Evolutionary conservation across 2,113 vertebrate genomes (phyloP).

Genomic region (Antechinus stuartii): DNA sequence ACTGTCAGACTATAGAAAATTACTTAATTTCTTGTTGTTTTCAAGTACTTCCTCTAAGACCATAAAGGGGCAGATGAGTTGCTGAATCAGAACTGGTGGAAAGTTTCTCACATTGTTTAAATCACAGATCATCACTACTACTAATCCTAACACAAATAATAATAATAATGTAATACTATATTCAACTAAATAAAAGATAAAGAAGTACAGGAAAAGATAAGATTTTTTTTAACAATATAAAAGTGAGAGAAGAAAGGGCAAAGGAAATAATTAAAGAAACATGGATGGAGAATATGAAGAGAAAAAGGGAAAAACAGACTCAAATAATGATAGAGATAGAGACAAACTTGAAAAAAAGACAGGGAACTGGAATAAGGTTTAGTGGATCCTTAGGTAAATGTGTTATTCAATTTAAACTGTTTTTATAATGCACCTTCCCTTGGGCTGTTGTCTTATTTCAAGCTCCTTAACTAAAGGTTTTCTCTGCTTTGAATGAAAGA

Average conservation of each 20-base stretch:
- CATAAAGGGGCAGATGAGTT: not conserved
- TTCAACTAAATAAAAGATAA: not conserved
- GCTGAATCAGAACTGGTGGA: not conserved
- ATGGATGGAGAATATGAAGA: not conserved
- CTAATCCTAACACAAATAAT: not conserved
- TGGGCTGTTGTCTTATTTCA: slow-evolving; percentile 1
- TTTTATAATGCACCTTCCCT: not conserved
- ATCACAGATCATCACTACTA: not conserved
- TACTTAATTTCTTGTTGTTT: not conserved
- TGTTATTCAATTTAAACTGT: not conserved
- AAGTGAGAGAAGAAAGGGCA: not conserved
- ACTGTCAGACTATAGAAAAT: not conserved
- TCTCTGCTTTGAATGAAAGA: slow-evolving; percentile 1
- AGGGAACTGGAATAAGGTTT: not conserved
- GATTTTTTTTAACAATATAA: not conserved
- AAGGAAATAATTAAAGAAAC: not conserved
- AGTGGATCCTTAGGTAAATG: not conserved
- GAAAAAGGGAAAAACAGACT: not conserved
- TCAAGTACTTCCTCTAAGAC: not conserved
- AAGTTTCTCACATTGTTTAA: not conserved
- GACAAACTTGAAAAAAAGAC: not conserved
- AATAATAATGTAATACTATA: not conserved
- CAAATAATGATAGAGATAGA: not conserved
- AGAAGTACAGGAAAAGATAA: not conserved
- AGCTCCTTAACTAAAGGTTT: not conserved